Base-by-base conservation (phyloP, 1,140 invertebrate genomes). In the Hyles vespertilio region DNA sequence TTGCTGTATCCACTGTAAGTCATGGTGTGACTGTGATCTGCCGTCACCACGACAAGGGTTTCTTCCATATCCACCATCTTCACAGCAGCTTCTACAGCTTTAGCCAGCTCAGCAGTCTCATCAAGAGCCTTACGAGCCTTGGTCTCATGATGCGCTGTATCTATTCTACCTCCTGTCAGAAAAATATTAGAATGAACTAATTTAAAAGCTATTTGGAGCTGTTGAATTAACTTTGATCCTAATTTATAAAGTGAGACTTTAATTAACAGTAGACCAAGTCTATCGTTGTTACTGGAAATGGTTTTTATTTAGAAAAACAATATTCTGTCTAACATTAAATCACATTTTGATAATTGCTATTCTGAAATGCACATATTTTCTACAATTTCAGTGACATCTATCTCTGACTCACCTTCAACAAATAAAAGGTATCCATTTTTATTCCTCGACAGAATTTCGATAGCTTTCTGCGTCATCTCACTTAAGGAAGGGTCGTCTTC, bases 91-190 rank as follows among this genome's bases (percentile, higher is more conserved):
- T 92, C 83, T 6, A 96, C 91, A 0, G 95, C 94, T 45, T 93
- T 92, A 51, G 95, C 94, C 55, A 96, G 89, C 46, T 94, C 94
- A 2, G 94, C 89, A 0, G 95, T 95, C 79, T 96, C 95, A 72
- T 95, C 94, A 3, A 96, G 78, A 0, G 95, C 94, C 61, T 94
- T 90, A 52, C 92, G 92, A 2, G 94, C 94, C 69, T 94, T 94
- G 68, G 94, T 95, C 67, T 93, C 93, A 69, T 97, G 96, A 83
- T 97, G 96, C 3, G 94, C 95, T 74, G 95, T 94, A 72, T 97
- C 95, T 59, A 97, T 97, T 70, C 94, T 91, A 3, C 95, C 95
- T 61, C 95, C 94, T 95, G 22, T 22, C 22, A 34, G 89, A 75
- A 57, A 43, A 54, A 43, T 44, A 22, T 22, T 22, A 22, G 22